These are phyloP conservation scores for Lindbergichthys nudifrons DNA, from an alignment of 2,797 vertebrate species.

Conservation along the genomic window DNA sequence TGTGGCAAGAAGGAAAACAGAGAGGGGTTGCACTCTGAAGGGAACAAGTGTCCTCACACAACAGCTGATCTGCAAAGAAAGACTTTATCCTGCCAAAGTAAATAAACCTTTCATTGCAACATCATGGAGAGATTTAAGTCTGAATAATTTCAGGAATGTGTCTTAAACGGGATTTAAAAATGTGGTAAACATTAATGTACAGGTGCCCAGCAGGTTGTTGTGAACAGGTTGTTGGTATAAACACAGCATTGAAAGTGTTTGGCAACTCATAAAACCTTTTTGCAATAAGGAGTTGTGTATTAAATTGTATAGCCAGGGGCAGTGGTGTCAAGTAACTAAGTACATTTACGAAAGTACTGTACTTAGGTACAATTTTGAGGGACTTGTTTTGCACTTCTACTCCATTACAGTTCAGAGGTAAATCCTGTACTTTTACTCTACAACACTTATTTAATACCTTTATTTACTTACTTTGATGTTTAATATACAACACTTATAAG, in stretches of 20 bases:
- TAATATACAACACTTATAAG: too few relatives aligned
- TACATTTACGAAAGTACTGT: too few relatives aligned
- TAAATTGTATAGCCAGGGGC: not conserved
- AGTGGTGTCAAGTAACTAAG: not conserved
- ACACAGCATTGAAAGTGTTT: not conserved
- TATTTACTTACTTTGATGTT: too few relatives aligned
- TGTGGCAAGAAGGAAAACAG: slow-evolving; percentile 54
- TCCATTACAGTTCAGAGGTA: too few relatives aligned
- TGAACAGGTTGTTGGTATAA: not conserved
- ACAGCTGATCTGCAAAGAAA: slow-evolving; percentile 58
- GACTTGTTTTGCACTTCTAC: too few relatives aligned
- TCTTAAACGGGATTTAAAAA: not conserved
- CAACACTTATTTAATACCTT: too few relatives aligned
- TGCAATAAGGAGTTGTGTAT: not conserved
- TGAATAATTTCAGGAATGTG: slow-evolving; percentile 54
- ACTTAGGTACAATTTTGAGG: too few relatives aligned
- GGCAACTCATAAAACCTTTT: not conserved
- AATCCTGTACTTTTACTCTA: too few relatives aligned
- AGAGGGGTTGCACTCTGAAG: slow-evolving; percentile 33
- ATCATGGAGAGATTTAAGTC: slow-evolving; percentile 52
- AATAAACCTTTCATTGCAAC: slow-evolving; percentile 66
- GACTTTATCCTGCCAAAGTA: slow-evolving; percentile 60
- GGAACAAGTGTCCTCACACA: slow-evolving; percentile 44
- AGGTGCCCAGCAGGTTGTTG: not conserved
- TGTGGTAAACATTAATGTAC: not conserved